phyloP scores from a whole-genome alignment of 2,797 vertebrate genomes.

The Pseudochirops cupreus region DNA sequence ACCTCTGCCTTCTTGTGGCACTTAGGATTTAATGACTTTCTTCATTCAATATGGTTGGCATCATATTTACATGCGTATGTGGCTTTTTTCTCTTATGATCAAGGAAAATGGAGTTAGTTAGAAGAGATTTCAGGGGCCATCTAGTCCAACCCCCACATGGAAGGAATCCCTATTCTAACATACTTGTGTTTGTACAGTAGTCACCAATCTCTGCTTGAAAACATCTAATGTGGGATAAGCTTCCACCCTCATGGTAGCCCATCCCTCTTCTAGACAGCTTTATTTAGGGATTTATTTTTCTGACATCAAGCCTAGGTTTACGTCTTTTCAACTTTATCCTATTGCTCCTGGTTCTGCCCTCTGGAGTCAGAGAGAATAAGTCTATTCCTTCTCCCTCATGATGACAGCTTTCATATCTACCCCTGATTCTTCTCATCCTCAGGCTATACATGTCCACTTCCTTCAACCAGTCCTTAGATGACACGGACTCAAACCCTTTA shows the following conservation, averaged over 20 bases:
- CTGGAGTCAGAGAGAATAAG: not conserved
- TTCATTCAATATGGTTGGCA: not conserved
- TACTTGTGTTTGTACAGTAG: not conserved
- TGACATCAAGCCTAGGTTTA: not conserved
- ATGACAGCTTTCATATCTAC: not conserved
- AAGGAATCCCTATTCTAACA: not conserved
- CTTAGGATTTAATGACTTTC: not conserved
- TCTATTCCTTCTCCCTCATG: not conserved
- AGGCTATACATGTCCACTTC: not conserved
- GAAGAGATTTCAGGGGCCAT: not conserved
- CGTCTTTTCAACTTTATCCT: not conserved
- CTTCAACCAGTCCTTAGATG: not conserved
- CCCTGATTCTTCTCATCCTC: not conserved
- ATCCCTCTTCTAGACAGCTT: not conserved
- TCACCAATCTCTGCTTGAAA: not conserved
- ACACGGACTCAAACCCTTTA: not conserved
- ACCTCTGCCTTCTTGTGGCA: not conserved
- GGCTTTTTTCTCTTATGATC: not conserved
- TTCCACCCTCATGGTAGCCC: not conserved
- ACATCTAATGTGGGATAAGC: not conserved
- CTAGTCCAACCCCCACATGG: not conserved
- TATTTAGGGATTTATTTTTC: not conserved
- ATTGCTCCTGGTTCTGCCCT: not conserved
- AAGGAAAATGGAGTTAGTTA: not conserved
- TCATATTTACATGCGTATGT: not conserved